These are phyloP conservation scores for Atherinomorus stipes DNA, from an alignment of 2,113 vertebrate genomes.

Conservation along the genomic window DNA sequence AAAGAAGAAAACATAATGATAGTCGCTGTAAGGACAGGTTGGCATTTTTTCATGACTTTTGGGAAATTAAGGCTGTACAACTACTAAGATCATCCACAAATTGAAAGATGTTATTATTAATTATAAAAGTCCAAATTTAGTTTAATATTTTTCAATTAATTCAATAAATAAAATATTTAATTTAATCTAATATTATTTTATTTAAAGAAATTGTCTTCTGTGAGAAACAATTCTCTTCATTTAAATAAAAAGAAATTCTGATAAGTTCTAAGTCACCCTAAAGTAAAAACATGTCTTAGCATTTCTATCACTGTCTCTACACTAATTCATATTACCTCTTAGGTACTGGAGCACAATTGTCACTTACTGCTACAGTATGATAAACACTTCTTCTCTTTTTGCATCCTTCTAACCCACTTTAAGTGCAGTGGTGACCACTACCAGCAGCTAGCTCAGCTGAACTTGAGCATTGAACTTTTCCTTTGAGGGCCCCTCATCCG, in stretches of 20 bases:
- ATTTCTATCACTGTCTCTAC: not conserved
- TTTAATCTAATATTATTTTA: not conserved
- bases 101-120: too few species aligned
- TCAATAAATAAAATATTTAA: not conserved
- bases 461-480: slow-evolving; percentile 75
- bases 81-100: too few species aligned
- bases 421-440: slow-evolving; percentile 60
- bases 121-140: too few species aligned
- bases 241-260: slow-evolving; percentile 3
- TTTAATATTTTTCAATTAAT: too few species aligned
- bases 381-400: slow-evolving; percentile 4
- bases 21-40: too few species aligned
- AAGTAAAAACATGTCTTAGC: not conserved
- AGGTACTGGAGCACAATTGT: too few species aligned
- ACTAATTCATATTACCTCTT: not conserved
- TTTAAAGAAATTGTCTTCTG: not conserved
- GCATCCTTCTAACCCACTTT: slow-evolving; percentile 39
- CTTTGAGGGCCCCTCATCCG: slow-evolving; percentile 77
- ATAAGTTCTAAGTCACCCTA: not conserved
- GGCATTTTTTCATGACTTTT: too few species aligned
- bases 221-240: not conserved
- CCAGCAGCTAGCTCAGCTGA: slow-evolving; percentile 63
- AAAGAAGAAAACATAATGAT: too few species aligned
- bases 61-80: too few species aligned
- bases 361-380: not conserved